Base-by-base conservation (phyloP, 2,888 invertebrate genomes). In the Drosophila setosimentum region DNA sequence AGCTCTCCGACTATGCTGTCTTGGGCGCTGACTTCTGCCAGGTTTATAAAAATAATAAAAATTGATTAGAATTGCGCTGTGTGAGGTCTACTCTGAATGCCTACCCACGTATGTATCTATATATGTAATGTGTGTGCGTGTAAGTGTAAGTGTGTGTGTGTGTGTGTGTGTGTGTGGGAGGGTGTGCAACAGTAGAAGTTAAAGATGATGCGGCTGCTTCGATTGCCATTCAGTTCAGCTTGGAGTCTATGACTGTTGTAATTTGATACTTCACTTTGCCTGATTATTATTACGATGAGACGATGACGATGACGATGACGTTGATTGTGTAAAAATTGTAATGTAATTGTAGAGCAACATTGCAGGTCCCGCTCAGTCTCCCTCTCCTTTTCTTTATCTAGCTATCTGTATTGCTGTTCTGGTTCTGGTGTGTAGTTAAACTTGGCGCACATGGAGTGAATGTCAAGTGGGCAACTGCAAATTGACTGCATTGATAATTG, bases 11-110 rank as follows among this genome's bases (percentile, higher is more conserved):
- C 50, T 67, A 42, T 55, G 61, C 49, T 55, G 64, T 49, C 50
- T 66, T n/a, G 50, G 51, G 58, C 58, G 58, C 55, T 62, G 58
- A 70, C 42, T 69, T 71, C 54, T 27, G 76, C 59, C 71, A 80
- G 87, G 73, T 89, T 91, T 87, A 87, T 86, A 89, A 86, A 90
- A 91, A 92, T 90, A 91, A 92, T 91, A 92, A 91, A 91, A 92
- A 92, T 92, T 92, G 90, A 92, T 91, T 92, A 92, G 89, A 91
- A 92, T 92, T 91, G 87, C 78, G 81, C 74, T 61, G 76, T 63
- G 74, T 53, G 74, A 49, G 75, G 45, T 68, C 67, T 71, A 29
- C 37, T n/a, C 55, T n/a, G 27, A 37, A 27, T 61, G 58, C 29
- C 63, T 67, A 49, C 48, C 58, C 68, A 51, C 50, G 50, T 55